Evolutionary conservation across 2,888 invertebrate genomes (phyloP), one percentile per base, ranked within the genome.

Genomic region (Eupeodes luniger): DNA sequence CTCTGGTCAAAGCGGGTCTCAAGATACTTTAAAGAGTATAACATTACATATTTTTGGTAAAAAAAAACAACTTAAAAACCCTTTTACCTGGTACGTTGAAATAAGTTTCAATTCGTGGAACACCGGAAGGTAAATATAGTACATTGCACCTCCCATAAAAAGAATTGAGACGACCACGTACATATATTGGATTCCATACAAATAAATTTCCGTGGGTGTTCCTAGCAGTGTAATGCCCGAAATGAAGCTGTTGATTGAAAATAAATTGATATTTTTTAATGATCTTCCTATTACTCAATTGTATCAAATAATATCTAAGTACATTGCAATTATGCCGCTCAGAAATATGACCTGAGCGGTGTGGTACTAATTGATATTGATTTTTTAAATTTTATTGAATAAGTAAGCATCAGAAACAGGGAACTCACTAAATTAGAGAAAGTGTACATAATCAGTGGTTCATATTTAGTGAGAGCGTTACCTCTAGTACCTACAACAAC

Each of bases 151-250:
- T 4, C 95, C 95, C 94, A 96, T 96, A 5, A 91, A 70, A 0
- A 93, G 83, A 47, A 93, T 89, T 0, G 96, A 96, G 10, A 95
- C 93, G 19, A 95, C 93, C 9, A 95, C 94, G 91, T 95, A 96
- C 55, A 95, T 92, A 91, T 96, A 97, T 81, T 96, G 95, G 12
- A 96, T 96, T 0, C 98, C 97, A 91, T 96, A 96, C 12, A 97
- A 94, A 91, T 97, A 97, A 34, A 97, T 94, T 92, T 97, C 97
- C 1, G 97, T 97, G 1, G 97, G 97, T 6, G 95, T 97, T 2
- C 97, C 97, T 89, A 97, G 93, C 53, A 97, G 93, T 0, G 97
- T 96, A 89, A 97, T 97, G 10, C 96, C 97, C 90, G 96, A 96
- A 92, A 96, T 96, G 89, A 95, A 96, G 92, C 96, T 96, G 91